phyloP scores from a whole-genome alignment of 2,797 vertebrate species.

The Tokudaia muenninki region DNA sequence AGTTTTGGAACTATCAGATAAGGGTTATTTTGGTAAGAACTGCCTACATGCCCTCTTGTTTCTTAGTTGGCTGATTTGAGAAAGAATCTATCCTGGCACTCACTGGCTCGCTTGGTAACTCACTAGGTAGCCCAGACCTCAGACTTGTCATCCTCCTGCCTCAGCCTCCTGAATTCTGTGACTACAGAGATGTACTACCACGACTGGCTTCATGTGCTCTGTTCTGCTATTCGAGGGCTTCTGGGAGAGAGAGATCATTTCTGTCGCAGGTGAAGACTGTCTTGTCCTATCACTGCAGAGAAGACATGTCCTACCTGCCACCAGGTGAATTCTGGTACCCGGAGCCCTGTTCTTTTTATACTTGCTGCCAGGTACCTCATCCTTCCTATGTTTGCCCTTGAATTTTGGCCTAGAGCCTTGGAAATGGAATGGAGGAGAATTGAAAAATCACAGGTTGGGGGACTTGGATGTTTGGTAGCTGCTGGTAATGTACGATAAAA shows the following conservation, averaged over 20 bases:
- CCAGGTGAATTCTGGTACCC: not conserved
- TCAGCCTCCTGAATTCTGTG: not conserved
- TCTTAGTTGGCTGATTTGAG: not conserved
- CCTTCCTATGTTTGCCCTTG: not conserved
- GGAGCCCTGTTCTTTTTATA: not conserved
- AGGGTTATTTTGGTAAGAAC: not conserved
- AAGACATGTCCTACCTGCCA: not conserved
- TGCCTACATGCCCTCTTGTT: not conserved
- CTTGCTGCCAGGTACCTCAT: not conserved
- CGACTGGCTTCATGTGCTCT: not conserved
- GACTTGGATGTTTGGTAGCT: not conserved
- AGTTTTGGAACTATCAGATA: not conserved
- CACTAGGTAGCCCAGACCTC: not conserved
- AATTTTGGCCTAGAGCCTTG: not conserved
- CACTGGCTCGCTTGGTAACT: not conserved
- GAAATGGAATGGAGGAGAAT: not conserved
- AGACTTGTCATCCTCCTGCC: not conserved
- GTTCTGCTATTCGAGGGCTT: not conserved
- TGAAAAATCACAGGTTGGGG: not conserved
- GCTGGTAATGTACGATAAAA: not conserved
- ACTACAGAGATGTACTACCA: not conserved
- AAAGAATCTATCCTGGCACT: not conserved
- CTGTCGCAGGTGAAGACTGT: not conserved
- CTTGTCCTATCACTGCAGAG: not conserved
- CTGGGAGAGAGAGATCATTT: not conserved